Evolutionary conservation across 2,888 invertebrate genomes (phyloP), one percentile per base, ranked within the genome.

Genomic region (Nasonia oneida): DNA sequence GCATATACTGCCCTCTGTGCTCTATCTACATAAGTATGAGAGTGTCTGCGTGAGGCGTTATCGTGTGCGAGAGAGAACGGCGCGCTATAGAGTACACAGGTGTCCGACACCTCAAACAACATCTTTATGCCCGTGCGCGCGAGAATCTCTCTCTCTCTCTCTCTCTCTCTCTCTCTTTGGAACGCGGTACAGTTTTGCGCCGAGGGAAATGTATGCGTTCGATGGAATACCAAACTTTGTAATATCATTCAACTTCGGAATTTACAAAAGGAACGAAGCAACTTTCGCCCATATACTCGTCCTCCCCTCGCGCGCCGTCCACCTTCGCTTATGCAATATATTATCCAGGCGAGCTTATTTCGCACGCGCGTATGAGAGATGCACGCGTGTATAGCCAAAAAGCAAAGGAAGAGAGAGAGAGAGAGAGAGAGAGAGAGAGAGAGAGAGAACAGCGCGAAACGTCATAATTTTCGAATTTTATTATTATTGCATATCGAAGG

Each of bases 61-160:
- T 61, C 57, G 67, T 14, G 33, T 3, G 87, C 12, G 67, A 29
- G 67, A 3, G 12, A 29, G 29, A 64, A 29, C 33, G 67, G 37
- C 42, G 37, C 74, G 75, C 67, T 74, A 70, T 29, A 74, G 74
- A 50, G 87, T 83, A 84, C 91, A 92, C 92, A 93, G 92, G 93
- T 92, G 92, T 92, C 92, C 90, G 91, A 91, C 91, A 91, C 90
- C 90, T 91, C 88, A 91, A 90, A 91, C 91, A 92, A 92, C 91
- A 92, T 92, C 87, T 85, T 83, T 85, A 92, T 92, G 91, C 89
- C 88, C 89, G 76, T 84, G 79, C 75, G 57, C 78, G 39, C 57
- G 18, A 50, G 39, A n/a, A 1, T 57, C 8, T 61, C 18, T 8
- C 53, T 50, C 42, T 79, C 42, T 64, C 64, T 64, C 33, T 67